phyloP scores from a whole-genome alignment of 2,113 vertebrate species.

The Puffinus mauretanicus region DNA sequence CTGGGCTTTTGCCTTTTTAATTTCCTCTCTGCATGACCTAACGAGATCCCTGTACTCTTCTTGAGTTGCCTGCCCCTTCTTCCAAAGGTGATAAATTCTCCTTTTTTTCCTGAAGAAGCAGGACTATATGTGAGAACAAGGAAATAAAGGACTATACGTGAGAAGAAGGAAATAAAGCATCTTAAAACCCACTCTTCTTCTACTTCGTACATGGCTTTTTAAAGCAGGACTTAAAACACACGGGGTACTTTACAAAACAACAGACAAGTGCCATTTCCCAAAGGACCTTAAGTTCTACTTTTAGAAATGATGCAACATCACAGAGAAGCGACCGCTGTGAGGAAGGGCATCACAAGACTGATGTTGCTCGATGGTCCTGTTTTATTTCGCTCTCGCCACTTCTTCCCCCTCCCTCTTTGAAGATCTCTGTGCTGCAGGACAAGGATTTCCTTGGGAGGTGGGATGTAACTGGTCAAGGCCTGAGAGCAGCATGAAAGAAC shows the following conservation, averaged over 20 bases:
- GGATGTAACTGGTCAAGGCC: not conserved
- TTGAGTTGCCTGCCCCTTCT: too few relatives aligned
- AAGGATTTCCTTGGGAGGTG: not conserved
- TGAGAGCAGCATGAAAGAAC: not conserved
- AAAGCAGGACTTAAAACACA: not conserved
- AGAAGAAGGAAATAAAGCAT: not conserved
- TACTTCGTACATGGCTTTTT: not conserved
- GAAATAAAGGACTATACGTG: not conserved
- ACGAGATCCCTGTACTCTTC: too few relatives aligned
- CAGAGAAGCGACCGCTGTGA: not conserved
- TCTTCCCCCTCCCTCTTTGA: not conserved
- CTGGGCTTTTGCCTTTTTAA: too few relatives aligned
- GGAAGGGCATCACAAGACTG: not conserved
- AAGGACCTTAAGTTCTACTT: not conserved
- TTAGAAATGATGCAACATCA: slow-evolving; percentile 5
- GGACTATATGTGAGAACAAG: too few relatives aligned
- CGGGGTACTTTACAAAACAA: not conserved
- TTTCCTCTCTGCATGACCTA: too few relatives aligned
- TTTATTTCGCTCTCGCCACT: not conserved
- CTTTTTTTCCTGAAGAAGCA: too few relatives aligned
- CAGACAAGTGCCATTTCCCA: not conserved
- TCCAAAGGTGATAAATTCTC: too few relatives aligned
- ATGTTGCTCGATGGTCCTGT: not conserved
- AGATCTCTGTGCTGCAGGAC: not conserved
- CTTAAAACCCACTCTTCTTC: not conserved